Evolutionary conservation across 1,140 invertebrate genomes (phyloP).

Genomic region (Philopotamus ludificatus): DNA sequence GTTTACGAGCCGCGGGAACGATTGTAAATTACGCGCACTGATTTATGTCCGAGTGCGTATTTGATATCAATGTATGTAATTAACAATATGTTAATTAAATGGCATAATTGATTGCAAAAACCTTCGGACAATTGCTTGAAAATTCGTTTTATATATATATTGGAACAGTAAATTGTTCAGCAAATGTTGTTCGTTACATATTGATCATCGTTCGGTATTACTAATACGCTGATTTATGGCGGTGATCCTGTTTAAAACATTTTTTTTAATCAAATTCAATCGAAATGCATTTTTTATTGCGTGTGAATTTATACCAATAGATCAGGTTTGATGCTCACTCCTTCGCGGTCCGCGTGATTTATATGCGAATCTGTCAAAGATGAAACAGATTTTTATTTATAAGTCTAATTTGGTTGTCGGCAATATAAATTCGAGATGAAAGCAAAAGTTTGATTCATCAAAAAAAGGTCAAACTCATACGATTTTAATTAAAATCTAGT

Average conservation of each 20-base stretch:
- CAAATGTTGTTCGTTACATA: too few relatives aligned
- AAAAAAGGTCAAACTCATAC: slow-evolving; percentile 9
- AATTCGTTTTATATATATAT: too few relatives aligned
- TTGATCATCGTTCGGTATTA: too few relatives aligned
- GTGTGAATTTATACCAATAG: not conserved
- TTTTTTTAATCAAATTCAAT: too few relatives aligned
- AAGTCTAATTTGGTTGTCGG: not conserved
- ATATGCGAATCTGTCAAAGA: slow-evolving; percentile 13
- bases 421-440: slow-evolving; percentile 17
- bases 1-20: not conserved
- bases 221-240: too few relatives aligned
- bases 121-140: too few relatives aligned
- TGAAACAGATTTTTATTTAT: slow-evolving; percentile 13
- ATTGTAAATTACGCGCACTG: not conserved
- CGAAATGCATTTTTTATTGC: not conserved
- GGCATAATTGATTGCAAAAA: too few relatives aligned
- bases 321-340: not conserved
- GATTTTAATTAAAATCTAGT: slow-evolving; percentile 16
- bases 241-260: too few relatives aligned
- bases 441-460: slow-evolving; percentile 17
- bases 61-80: too few relatives aligned
- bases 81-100: too few relatives aligned
- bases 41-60: too few relatives aligned
- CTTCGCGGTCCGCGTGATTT: slow-evolving; percentile 1
- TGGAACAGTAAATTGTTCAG: too few relatives aligned